Conservation (phyloP, 1,140 invertebrate species). For the Micrasema longulum region DNA sequence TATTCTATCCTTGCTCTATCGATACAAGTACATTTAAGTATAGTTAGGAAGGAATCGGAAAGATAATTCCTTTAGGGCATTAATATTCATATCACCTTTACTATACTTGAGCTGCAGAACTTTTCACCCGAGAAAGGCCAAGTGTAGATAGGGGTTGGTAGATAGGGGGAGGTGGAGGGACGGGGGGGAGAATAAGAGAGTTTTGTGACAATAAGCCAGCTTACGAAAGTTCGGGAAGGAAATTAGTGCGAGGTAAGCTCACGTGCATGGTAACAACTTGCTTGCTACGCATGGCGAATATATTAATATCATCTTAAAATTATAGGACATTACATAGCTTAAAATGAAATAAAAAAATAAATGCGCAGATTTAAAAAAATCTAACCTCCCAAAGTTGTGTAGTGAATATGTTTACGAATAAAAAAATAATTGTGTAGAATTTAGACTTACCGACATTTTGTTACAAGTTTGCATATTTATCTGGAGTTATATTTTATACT, state of each 20-base stretch:
- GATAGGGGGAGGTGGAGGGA: not conserved
- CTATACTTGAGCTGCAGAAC: constrained; percentile 48
- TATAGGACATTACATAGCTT: too few relatives aligned
- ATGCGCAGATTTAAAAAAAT: too few relatives aligned
- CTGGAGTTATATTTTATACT: too few relatives aligned
- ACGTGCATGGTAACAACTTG: constrained; percentile 37
- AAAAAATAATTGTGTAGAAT: too few relatives aligned
- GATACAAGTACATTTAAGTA: constrained; percentile 36
- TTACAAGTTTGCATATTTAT: too few relatives aligned
- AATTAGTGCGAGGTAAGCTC: constrained; percentile 52
- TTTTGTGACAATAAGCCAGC: constrained; percentile 55
- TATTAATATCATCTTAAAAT: too few relatives aligned
- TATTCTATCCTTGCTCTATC: constrained; percentile 2
- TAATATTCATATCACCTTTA: constrained; percentile 56
- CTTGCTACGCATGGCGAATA: constrained; percentile 33
- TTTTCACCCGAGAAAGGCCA: constrained; percentile 46
- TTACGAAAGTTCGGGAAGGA: constrained; percentile 54
- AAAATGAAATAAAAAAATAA: too few relatives aligned
- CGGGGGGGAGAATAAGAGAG: constrained; percentile 32
- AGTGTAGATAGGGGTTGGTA: constrained; percentile 25
- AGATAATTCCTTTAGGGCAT: constrained; percentile 49
- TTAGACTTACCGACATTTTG: too few relatives aligned
- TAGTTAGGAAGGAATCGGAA: constrained; percentile 37
- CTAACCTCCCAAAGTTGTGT: too few relatives aligned
- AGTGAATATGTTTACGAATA: too few relatives aligned